Base-by-base conservation (phyloP, 2,797 vertebrate genomes). In the Danio jaintianensis region DNA sequence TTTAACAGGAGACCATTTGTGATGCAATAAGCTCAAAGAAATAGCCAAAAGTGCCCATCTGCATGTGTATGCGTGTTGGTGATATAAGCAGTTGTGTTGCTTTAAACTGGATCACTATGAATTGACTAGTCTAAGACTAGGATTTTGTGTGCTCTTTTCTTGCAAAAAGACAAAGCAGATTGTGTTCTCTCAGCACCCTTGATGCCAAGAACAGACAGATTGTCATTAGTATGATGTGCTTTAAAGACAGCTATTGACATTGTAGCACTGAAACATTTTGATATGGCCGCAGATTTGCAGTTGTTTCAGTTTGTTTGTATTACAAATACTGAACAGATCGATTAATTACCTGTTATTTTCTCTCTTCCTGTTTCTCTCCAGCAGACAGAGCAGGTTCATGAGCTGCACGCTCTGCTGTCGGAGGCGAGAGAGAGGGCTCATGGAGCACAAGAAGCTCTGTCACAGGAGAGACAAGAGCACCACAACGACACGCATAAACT, bases 381-480 rank as follows among this genome's bases (percentile, higher is more conserved):
- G 43, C 61, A 0, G 43, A 62, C 1, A 0, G n/a, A 88, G 56
- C 89, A 95, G 94, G 92, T 94, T 89, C 88, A 88, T 80, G 95
- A 95, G 83, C 91, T 96, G 85, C 93, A 94, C 74, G 84, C 91
- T 80, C 92, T 90, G 82, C 89, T 96, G 84, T 94, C 91, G 0
- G 92, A 96, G 83, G 94, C 91, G 8, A 94, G 95, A 0, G 95
- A 96, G 85, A 94, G 91, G 29, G 89, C 93, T 64, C 87, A 86
- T 22, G 90, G 91, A 64, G 89, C 93, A 64, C 93, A 95, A 87
- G 95, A 95, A 81, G 95, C 96, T 86, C 92, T 95, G 50, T 92
- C 93, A 0, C 92, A 94, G 86, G 95, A 96, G 87, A 94, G 89
- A 76, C 93, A 94, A 82, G 90, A 94, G 43, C 93, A 93, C 78